Evolutionary conservation across 2,797 vertebrate genomes (phyloP).

Genomic region (Acanthopagrus latus): DNA sequence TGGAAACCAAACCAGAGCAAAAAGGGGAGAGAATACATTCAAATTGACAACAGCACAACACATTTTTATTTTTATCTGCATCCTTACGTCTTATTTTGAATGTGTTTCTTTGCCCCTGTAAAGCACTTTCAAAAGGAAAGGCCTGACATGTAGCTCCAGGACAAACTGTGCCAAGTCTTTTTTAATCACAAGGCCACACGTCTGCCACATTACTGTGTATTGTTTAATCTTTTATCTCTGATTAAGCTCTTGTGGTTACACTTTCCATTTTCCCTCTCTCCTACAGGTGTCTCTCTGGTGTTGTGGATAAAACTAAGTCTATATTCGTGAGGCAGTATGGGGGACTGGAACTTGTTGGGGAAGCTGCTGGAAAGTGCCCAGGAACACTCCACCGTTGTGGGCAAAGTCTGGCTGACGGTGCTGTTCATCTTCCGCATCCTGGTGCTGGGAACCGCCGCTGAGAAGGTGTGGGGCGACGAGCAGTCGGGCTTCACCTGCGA

Average conservation of each 20-base stretch:
- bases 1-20: not conserved
- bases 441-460: conserved; percentile 88
- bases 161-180: not conserved
- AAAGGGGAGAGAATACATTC: not conserved
- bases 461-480: conserved; percentile 93
- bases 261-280: not conserved
- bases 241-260: not conserved
- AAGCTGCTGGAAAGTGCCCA: conserved; percentile 91
- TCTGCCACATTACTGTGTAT: not conserved
- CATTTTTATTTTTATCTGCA: no score
- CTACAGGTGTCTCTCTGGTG: conserved; percentile 58
- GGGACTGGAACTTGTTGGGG: conserved; percentile 90
- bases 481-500: conserved; percentile 91
- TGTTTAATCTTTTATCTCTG: not conserved
- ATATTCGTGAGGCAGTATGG: conserved; percentile 81
- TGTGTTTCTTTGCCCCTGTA: no score
- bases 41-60: no score
- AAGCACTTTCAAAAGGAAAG: not conserved
- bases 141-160: conserved; percentile 1
- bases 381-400: conserved; percentile 92
- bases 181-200: not conserved
- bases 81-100: no score
- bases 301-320: conserved; percentile 53
- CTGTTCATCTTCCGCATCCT: conserved; percentile 92
- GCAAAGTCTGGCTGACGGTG: conserved; percentile 92